Conservation (phyloP, 2,888 invertebrate species). For the Eurytoma adleriae region DNA sequence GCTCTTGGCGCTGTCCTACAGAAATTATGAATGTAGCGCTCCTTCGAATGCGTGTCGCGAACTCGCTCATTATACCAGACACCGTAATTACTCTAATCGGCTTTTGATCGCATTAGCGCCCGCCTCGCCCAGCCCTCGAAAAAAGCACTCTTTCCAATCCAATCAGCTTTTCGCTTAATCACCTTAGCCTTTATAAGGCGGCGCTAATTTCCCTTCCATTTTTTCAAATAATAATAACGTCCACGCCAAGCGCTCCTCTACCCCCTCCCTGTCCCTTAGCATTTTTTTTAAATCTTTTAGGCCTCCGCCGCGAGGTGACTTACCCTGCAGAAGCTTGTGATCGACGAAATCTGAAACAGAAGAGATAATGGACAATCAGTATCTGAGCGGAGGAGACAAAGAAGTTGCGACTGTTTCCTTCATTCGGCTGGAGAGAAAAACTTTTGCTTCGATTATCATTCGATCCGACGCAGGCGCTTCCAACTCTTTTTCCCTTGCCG, state of each 20-base stretch:
- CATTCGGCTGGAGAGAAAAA: not conserved
- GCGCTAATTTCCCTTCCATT: slow-evolving; percentile 17
- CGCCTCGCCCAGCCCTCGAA: slow-evolving; percentile 8
- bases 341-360: slow-evolving; percentile 88
- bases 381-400: not conserved
- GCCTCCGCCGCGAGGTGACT: slow-evolving; percentile 74
- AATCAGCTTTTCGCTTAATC: slow-evolving; percentile 50
- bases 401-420: not conserved
- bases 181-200: slow-evolving; percentile 34
- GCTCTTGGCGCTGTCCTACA: not conserved
- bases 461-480: not conserved
- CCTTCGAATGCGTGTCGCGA: not conserved
- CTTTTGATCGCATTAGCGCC: slow-evolving; percentile 41
- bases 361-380: slow-evolving; percentile 58
- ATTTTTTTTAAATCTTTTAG: not conserved
- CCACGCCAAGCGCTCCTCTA: not conserved
- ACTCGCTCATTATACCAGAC: slow-evolving; percentile 22
- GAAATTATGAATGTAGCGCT: slow-evolving; percentile 14
- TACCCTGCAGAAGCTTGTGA: slow-evolving; percentile 92
- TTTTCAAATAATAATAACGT: not conserved
- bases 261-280: not conserved
- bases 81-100: slow-evolving; percentile 49
- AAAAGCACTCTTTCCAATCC: slow-evolving; percentile 27
- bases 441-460: not conserved
- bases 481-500: not conserved